Base-by-base conservation (phyloP, 2,113 vertebrate genomes). In the Varanus komodoensis region DNA sequence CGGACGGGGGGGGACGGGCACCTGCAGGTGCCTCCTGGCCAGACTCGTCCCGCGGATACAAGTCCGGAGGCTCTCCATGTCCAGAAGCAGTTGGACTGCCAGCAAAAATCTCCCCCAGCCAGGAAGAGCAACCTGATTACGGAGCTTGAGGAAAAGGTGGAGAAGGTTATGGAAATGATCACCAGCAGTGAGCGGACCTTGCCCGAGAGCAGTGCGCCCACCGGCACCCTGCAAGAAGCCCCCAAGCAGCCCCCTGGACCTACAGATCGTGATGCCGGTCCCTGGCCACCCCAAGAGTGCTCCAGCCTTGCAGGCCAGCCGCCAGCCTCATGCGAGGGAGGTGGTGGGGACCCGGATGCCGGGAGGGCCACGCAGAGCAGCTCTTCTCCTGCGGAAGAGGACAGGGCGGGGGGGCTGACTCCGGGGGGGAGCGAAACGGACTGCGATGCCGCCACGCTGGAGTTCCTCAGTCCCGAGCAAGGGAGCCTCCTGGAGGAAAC, bases 401-500 rank as follows among this genome's bases (percentile, higher is more conserved):
- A 91, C 83, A 96, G 95, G 87, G 93, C 94, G 61, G 95, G 96
- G 27, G 89, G 68, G 2, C 84, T 92, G 77, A 93, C 90, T 14
- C 15, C 92, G 27, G 96, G 95, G 91, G 93, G 86, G 80, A 94
- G 77, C 29, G 94, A 93, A 34, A 91, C 77, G 19, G 93, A 93
- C 83, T 92, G 84, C 14, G 93, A 80, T 80, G 95, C 94, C 71
- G 88, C 87, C 3, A 89, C 93, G 0, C 96, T 96, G 89, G 95
- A 96, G 88, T 94, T 96, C 88, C 93, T 96, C 32, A 96, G 87
- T 52, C 90, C 93, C 4, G 95, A 97, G 73, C 97, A 97, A 83
- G 92, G 91, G 52, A 97, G 97, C 84, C 96, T 97, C 88, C 95
- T 97, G 92, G 95, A 97, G 91, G 97, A 98, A 71, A 93, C 95